Percentiles rank a stretch among this genome's conserved stretches.
Conservation (phyloP, 2,888 invertebrate genomes). For the Galeruca laticollis region DNA sequence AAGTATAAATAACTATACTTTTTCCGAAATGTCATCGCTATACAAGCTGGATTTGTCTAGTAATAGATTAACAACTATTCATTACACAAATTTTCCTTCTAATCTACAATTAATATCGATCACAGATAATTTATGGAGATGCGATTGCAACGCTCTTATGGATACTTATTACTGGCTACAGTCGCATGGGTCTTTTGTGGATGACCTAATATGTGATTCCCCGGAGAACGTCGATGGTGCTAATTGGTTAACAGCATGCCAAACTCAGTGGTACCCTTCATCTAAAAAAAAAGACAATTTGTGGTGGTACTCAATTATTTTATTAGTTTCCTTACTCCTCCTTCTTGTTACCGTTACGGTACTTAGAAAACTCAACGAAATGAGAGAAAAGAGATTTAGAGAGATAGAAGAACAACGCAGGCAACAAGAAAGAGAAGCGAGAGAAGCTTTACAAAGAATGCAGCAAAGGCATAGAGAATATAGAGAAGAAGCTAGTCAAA, state of each 20-base stretch:
- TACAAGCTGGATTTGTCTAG: slow-evolving; percentile 75
- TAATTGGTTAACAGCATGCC: slow-evolving; percentile 79
- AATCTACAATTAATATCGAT: slow-evolving; percentile 49
- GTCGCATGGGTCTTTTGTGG: slow-evolving; percentile 66
- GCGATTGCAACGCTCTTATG: slow-evolving; percentile 76
- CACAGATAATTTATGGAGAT: slow-evolving; percentile 82
- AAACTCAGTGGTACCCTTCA: slow-evolving; percentile 70
- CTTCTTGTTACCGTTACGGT: slow-evolving; percentile 70
- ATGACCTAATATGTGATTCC: slow-evolving; percentile 74
- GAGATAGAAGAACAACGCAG: slow-evolving; percentile 68
- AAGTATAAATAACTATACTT: slow-evolving; percentile 73
- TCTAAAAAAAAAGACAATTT: slow-evolving; percentile 61
- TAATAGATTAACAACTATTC: slow-evolving; percentile 77
- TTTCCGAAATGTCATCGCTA: slow-evolving; percentile 73
- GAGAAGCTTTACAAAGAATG: slow-evolving; percentile 68
- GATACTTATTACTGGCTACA: slow-evolving; percentile 74
- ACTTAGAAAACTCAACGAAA: slow-evolving; percentile 70
- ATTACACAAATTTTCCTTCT: slow-evolving; percentile 73
- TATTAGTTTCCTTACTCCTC: slow-evolving; percentile 70
- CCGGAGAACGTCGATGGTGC: slow-evolving; percentile 74
- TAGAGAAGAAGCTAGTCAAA: slow-evolving; percentile 64
- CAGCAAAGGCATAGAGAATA: slow-evolving; percentile 66
- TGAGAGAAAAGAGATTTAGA: slow-evolving; percentile 66
- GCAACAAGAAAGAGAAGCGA: slow-evolving; percentile 69
- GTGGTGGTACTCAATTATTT: slow-evolving; percentile 72